Percentiles rank a stretch among this genome's conserved stretches.
phyloP scores from a whole-genome alignment of 2,797 vertebrate genomes.

The Molossus molossus region DNA sequence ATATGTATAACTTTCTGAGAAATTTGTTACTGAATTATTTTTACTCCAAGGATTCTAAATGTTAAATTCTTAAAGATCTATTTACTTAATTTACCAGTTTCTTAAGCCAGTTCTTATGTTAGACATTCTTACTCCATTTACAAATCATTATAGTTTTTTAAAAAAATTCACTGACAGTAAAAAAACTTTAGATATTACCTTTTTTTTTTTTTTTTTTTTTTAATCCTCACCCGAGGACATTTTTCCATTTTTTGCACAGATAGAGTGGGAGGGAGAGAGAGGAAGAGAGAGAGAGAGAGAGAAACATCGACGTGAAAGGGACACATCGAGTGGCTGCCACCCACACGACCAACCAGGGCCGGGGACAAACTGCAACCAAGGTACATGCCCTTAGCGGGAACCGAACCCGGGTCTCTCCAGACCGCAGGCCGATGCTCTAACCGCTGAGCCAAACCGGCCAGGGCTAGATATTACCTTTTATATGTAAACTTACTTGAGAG shows the following conservation, averaged over 20 bases:
- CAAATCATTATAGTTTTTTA: conserved; percentile 2
- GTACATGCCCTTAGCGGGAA: no score
- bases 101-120: conserved; percentile 31
- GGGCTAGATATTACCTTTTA: not conserved
- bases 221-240: no score
- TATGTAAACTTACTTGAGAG: not conserved
- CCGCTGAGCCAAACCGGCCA: no score
- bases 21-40: conserved; percentile 28
- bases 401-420: no score
- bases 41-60: conserved; percentile 48
- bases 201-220: not conserved
- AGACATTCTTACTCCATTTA: conserved; percentile 49
- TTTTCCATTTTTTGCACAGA: no score
- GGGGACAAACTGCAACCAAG: no score
- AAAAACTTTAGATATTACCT: conserved; percentile 15
- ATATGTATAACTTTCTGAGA: conserved; percentile 26
- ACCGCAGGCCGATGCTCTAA: no score
- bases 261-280: no score
- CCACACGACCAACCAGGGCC: no score
- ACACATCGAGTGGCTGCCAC: no score
- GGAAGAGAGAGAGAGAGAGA: no score
- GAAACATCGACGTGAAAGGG: no score
- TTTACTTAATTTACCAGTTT: not conserved
- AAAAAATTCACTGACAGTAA: conserved; percentile 10
- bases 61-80: conserved; percentile 33